Evolutionary conservation across 2,113 vertebrate species (phyloP), one percentile per base, ranked within the genome.

Genomic region (Actenoides lindsayi): DNA sequence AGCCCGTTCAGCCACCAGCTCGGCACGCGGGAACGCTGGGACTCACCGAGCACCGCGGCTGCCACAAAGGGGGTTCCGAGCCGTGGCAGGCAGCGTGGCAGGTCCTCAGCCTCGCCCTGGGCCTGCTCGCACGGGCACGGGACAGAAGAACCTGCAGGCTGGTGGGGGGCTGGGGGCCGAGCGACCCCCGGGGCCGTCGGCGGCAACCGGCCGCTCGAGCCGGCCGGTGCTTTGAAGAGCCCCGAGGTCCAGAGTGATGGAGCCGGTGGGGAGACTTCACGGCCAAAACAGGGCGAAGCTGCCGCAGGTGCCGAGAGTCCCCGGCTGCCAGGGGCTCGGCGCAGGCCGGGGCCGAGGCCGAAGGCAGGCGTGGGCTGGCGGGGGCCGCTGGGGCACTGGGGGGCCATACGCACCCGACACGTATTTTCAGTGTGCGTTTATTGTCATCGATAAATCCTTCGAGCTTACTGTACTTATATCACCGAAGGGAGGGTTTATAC

Each of bases 401-500:
- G 65, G 53, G 53, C 5, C 8, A 11, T 3, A 16, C 33, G 35
- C 57, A 76, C 54, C 62, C 88, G 83, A 46, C 13, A 7, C 3
- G 1, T 31, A 25, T 27, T 65, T 69, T 42, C 54, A 57, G 42
- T 16, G 19, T 31, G 67, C 39, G 79, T 74, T 90, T 90, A 79
- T 85, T 93, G 92, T 35, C 85, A 50, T n/a, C 63, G 27, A 28
- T 35, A 62, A 54, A 14, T 87, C 83, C 84, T 83, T 69, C 76
- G 57, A 65, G 76, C 62, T 71, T 64, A n/a, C 88, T 94, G 82
- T 48, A 90, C 88, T 78, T 71, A 24, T 84, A 59, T 62, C 73
- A 87, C 70, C 84, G 84, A 82, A 95, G 69, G 82, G 89, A 64
- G 85, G 82, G 60, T 93, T 96, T 79, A 73, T 76, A 65, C 70